Evolutionary conservation across 35 echinoderm and acorn worm genomes (phyloP).

Genomic region (Lytechinus variegatus): DNA sequence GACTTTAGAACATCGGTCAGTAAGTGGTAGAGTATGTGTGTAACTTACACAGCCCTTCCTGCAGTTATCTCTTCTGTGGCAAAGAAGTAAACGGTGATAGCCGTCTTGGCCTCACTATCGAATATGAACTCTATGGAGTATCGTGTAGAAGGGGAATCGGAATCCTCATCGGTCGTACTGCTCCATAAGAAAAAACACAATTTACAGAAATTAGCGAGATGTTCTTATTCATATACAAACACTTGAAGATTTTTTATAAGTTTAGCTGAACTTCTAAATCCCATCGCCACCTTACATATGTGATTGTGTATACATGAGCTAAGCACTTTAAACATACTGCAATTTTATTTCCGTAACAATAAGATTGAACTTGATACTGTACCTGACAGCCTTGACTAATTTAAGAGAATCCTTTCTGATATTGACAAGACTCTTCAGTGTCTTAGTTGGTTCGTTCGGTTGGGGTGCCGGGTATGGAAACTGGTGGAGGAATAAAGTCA

Average conservation of each 20-base stretch:
- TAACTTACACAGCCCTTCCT: conserved; percentile 73
- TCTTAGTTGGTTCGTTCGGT: conserved; percentile 93
- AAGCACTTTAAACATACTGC: too few species aligned
- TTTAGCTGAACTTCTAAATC: too few species aligned
- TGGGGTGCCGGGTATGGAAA: conserved; percentile 94
- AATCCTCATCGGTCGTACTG: conserved; percentile 41
- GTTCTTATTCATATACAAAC: too few species aligned
- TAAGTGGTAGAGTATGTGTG: too few species aligned
- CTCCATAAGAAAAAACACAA: neutral
- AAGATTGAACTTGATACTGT: too few species aligned
- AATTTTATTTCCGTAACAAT: too few species aligned
- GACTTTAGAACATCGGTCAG: too few species aligned
- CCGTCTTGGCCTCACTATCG: conserved; percentile 89
- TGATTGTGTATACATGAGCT: too few species aligned
- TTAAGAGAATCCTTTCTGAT: conserved; percentile 95
- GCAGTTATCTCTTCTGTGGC: conserved; percentile 87
- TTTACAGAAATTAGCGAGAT: neutral
- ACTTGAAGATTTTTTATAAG: too few species aligned
- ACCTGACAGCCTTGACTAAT: conserved; percentile 86
- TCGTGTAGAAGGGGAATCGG: conserved; percentile 20
- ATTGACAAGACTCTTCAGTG: conserved; percentile 93
- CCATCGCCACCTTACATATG: too few species aligned
- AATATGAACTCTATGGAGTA: conserved; percentile 95
- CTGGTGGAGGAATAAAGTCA: conserved; percentile 53
- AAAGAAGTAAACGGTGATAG: conserved; percentile 97